Base-by-base conservation (phyloP, 2,113 vertebrate genomes). In the Xiphorhynchus elegans region DNA sequence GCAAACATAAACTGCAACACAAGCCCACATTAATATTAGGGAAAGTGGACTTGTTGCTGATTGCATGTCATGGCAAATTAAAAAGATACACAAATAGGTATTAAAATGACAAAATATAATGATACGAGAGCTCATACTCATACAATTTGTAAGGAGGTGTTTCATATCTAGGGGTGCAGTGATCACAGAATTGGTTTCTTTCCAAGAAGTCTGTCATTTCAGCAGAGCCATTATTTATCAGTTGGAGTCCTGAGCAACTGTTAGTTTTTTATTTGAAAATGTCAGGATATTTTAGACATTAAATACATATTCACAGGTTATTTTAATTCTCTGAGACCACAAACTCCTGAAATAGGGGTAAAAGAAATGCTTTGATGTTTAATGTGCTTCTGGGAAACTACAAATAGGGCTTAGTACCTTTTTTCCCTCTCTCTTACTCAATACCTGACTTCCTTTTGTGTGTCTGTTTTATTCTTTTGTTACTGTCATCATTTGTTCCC, bases 141-240 rank as follows among this genome's bases (percentile, higher is more conserved):
- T 94, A 91, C 92, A 89, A 95, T 96, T 95, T 97, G 95, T 87
- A 97, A 96, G 87, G 93, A 97, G 97, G 97, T 97, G 97, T 97
- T 98, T 97, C 97, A 97, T 98, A 97, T 98, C 90, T 94, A 96
- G 80, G 96, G 95, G 93, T 95, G 95, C 97, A 94, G 85, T 96
- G 97, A 97, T 97, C 97, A 97, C 94, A 97, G 96, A 96, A 95
- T 83, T 97, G 97, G 97, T 97, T 96, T 73, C 94, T 93, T 97
- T 97, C 97, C 97, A 97, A 97, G 93, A 96, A 95, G 91, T 94
- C 95, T 95, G 87, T 94, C 97, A 95, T 97, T 97, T 97, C 97
- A 97, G 93, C 90, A 92, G 78, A 96, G 64, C 62, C 91, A 86
- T 97, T 97, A 97, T 97, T 97, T 97, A 97, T 97, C 97, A 97